phyloP scores from a whole-genome alignment of 2,797 vertebrate genomes.

The Manis javanica region DNA sequence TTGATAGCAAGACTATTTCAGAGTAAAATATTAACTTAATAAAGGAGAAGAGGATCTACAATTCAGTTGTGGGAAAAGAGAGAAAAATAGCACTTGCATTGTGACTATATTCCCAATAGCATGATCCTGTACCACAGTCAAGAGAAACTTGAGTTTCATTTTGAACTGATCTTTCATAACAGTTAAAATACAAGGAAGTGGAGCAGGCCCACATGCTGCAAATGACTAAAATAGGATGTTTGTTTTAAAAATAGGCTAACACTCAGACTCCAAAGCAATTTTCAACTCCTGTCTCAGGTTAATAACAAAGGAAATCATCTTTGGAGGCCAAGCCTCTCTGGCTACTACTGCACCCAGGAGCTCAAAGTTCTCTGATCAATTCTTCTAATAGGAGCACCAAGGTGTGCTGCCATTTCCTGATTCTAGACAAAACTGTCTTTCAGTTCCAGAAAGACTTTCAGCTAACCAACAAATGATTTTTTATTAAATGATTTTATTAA shows the following conservation, averaged over 20 bases:
- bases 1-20: not conserved
- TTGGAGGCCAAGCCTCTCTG: not conserved
- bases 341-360: not conserved
- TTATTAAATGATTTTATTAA: too few species aligned
- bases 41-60: not conserved
- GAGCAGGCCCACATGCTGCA: not conserved
- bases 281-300: not conserved
- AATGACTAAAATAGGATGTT: not conserved
- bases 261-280: not conserved
- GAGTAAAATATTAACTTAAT: not conserved
- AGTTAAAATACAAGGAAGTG: not conserved
- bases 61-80: not conserved
- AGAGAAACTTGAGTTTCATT: not conserved
- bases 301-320: not conserved
- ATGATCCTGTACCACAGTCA: not conserved
- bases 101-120: not conserved
- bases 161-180: not conserved
- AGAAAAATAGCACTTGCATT: not conserved
- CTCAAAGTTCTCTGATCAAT: not conserved
- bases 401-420: not conserved
- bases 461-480: not conserved
- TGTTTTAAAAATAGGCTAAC: not conserved
- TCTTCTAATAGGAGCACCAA: not conserved
- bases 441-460: not conserved
- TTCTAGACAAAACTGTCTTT: not conserved